Conservation (phyloP, 2,113 vertebrate species). For the Lanius collurio region DNA sequence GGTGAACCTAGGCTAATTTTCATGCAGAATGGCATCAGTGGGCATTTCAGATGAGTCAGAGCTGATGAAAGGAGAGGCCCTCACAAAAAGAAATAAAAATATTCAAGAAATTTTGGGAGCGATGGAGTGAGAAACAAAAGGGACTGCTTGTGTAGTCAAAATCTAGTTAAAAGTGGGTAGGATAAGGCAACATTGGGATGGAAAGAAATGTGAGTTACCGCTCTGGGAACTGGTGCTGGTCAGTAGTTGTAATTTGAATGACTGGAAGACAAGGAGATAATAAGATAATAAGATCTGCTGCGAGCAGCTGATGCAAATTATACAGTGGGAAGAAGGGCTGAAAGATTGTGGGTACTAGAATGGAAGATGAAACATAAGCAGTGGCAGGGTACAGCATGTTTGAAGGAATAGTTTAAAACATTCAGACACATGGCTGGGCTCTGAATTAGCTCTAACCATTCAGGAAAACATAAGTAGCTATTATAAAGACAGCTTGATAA, state of each 20-base stretch:
- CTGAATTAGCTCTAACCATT: constrained; percentile 52
- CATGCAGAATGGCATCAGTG: not conserved
- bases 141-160: not conserved
- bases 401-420: constrained; percentile 32
- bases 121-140: not conserved
- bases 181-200: not conserved
- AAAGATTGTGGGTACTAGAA: not conserved
- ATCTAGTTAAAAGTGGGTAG: not conserved
- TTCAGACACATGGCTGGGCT: not conserved
- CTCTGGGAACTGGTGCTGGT: not conserved
- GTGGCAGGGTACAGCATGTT: not conserved
- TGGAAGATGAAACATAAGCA: not conserved
- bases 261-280: not conserved
- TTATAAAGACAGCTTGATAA: constrained; percentile 40
- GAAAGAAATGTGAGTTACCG: not conserved
- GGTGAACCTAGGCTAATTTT: not conserved
- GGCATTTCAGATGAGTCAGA: not conserved
- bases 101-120: not conserved
- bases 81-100: not conserved
- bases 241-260: not conserved
- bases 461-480: constrained; percentile 31
- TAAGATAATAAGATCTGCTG: not conserved
- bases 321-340: not conserved
- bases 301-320: not conserved
- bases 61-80: not conserved